These are phyloP conservation scores for Chroicocephalus ridibundus DNA, from an alignment of 2,113 vertebrate species.

Conservation along the genomic window DNA sequence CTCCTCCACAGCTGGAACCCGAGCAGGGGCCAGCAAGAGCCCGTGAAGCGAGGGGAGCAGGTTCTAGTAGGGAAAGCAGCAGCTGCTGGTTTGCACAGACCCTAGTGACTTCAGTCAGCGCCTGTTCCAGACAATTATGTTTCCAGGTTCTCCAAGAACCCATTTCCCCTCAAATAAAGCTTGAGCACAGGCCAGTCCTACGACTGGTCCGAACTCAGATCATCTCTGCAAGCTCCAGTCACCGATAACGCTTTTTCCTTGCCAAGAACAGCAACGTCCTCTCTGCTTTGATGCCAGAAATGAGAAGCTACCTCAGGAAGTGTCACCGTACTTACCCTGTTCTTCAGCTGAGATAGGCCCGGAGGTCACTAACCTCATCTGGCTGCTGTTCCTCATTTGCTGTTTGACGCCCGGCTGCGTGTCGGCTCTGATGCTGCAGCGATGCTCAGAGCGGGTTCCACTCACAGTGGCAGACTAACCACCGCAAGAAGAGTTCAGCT, in stretches of 20 bases:
- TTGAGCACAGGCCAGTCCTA: neutral
- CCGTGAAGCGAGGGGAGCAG: neutral
- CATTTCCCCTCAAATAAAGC: neutral
- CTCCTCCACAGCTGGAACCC: neutral
- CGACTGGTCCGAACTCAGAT: accelerated
- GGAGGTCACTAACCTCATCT: neutral
- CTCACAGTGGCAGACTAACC: neutral
- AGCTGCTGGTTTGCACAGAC: neutral
- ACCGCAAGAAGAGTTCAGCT: neutral
- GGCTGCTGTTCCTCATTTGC: neutral
- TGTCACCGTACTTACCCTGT: accelerated
- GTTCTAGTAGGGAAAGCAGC: neutral
- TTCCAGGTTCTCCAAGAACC: neutral
- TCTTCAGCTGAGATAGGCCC: neutral
- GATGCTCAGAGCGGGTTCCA: neutral
- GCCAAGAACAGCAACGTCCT: neutral
- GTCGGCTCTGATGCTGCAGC: neutral
- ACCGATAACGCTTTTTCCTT: neutral
- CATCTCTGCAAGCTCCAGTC: neutral
- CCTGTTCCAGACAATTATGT: neutral
- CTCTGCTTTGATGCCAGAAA: neutral
- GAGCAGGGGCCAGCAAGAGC: accelerated
- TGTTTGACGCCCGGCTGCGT: neutral
- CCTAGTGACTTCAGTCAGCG: accelerated
- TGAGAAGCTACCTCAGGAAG: neutral